Conservation (phyloP, 2,797 vertebrate genomes). For the Sardinella longiceps region DNA sequence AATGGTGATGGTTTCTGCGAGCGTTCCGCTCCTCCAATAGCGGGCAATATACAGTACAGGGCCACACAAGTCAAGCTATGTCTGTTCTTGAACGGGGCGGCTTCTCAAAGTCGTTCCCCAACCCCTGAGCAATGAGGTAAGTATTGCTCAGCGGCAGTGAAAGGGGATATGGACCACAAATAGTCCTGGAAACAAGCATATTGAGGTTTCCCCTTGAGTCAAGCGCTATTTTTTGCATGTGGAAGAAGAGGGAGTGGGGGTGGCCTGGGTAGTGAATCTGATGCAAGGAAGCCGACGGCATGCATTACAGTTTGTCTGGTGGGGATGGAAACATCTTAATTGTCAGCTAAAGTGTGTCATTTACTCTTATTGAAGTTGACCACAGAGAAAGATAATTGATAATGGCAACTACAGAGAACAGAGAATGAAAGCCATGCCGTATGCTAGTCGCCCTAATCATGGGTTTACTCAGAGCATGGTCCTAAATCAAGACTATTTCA, state of each 20-base stretch:
- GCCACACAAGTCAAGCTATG: background rate
- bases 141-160: background rate
- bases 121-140: background rate
- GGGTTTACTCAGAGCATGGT: background rate
- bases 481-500: background rate
- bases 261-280: background rate
- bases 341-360: conserved; percentile 5
- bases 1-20: background rate
- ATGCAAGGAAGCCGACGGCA: background rate
- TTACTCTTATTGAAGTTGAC: conserved; percentile 7
- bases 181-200: background rate
- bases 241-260: background rate
- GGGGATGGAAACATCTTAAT: conserved; percentile 6
- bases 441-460: background rate
- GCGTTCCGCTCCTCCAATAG: background rate
- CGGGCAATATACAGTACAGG: background rate
- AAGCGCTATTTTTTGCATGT: conserved; percentile 6
- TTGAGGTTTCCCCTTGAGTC: conserved; percentile 16
- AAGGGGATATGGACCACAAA: background rate
- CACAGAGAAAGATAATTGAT: conserved; percentile 1
- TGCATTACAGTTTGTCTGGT: background rate
- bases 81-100: background rate
- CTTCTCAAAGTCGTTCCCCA: background rate
- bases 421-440: background rate
- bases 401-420: background rate